Percentiles rank a stretch among this genome's conserved stretches.
Conservation (phyloP, 2,113 vertebrate species). For the Tupaia tana region DNA sequence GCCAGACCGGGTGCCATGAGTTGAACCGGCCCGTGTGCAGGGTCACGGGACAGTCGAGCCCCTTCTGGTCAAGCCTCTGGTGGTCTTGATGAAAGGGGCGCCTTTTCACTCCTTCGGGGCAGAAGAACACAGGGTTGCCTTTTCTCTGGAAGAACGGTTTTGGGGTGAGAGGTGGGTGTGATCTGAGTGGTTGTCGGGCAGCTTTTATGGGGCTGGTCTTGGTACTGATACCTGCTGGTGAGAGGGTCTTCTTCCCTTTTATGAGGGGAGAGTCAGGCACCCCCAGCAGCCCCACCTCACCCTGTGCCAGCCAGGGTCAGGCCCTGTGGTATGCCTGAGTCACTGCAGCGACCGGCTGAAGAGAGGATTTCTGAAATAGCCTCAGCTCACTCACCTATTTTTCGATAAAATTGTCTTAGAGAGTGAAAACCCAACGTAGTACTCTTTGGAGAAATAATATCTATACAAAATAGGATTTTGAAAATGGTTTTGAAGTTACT, state of each 20-base stretch:
- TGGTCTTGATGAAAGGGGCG: not conserved
- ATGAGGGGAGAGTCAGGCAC: too few relatives aligned
- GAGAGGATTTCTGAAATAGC: not conserved
- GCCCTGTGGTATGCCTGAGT: too few relatives aligned
- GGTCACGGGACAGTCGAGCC: too few relatives aligned
- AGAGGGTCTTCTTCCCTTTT: not conserved
- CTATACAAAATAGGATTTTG: not conserved
- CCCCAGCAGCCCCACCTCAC: too few relatives aligned
- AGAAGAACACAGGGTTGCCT: not conserved
- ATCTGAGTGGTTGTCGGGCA: too few relatives aligned
- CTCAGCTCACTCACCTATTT: not conserved
- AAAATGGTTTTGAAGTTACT: not conserved
- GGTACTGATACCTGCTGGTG: not conserved
- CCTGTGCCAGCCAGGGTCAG: too few relatives aligned
- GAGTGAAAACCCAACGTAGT: not conserved
- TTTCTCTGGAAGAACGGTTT: not conserved
- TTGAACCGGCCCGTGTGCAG: too few relatives aligned
- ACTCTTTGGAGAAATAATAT: not conserved
- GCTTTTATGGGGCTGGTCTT: not conserved
- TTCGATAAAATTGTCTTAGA: not conserved
- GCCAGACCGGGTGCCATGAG: too few relatives aligned
- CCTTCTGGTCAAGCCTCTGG: not conserved
- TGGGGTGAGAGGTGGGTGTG: accelerated
- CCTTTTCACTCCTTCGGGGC: not conserved
- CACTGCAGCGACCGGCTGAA: not conserved